These are phyloP conservation scores for Falcunculus frontatus DNA, from an alignment of 2,113 vertebrate genomes.

Conservation along the genomic window DNA sequence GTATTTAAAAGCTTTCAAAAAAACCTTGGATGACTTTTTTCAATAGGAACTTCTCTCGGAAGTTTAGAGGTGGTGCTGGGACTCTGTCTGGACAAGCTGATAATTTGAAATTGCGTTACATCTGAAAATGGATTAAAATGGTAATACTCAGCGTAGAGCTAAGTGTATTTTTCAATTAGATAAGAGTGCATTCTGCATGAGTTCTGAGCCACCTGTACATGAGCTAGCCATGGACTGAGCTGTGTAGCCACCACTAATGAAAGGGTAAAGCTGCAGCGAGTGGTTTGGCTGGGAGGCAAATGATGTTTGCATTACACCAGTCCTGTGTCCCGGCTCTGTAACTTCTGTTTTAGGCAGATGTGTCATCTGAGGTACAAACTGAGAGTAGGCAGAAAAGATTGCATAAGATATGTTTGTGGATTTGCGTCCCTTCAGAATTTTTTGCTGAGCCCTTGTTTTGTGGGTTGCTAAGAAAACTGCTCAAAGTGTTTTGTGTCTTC, in stretches of 20 bases:
- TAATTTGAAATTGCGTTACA: not conserved
- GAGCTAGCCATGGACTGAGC: not conserved
- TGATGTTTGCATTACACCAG: not conserved
- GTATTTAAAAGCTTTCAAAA: not conserved
- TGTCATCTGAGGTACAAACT: not conserved
- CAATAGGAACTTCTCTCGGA: not conserved
- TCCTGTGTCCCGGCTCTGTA: accelerated
- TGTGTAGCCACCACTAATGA: not conserved
- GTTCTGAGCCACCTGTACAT: not conserved
- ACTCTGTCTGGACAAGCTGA: not conserved
- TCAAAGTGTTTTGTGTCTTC: not conserved
- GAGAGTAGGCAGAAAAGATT: not conserved
- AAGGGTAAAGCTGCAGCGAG: not conserved
- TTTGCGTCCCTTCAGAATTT: not conserved
- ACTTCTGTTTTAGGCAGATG: not conserved
- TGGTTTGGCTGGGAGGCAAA: not conserved
- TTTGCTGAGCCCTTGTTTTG: not conserved
- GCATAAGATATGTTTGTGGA: not conserved
- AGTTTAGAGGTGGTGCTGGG: not conserved
- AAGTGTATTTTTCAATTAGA: not conserved
- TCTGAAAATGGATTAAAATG: not conserved
- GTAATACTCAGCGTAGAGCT: not conserved
- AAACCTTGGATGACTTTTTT: not conserved
- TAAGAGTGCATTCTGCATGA: not conserved
- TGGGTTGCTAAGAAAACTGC: not conserved